These are phyloP conservation scores for Erpobdella octoculata DNA, from an alignment of 2,888 invertebrate species.

Conservation along the genomic window DNA sequence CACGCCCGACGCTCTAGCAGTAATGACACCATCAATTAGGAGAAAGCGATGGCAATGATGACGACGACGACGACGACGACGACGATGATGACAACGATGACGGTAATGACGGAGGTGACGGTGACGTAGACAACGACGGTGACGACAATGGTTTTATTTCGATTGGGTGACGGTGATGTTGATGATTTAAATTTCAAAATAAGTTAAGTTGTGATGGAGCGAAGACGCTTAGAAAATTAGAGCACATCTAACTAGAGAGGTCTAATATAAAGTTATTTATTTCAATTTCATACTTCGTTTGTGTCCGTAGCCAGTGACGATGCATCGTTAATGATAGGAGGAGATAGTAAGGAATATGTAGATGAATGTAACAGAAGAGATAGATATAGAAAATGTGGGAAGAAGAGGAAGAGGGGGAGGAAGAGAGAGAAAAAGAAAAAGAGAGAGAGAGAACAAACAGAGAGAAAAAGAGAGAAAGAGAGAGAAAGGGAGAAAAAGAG, in stretches of 20 bases:
- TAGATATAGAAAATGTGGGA: not conserved
- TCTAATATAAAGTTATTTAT: too few species aligned
- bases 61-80: not conserved
- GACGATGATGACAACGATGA: not conserved
- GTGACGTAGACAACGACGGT: constrained; percentile 11
- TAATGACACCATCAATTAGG: constrained; percentile 12
- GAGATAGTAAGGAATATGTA: not conserved
- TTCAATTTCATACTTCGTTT: too few species aligned
- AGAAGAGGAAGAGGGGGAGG: not conserved
- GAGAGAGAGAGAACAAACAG: not conserved
- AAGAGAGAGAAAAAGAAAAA: not conserved
- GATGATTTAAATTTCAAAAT: not conserved
- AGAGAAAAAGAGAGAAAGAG: too few species aligned
- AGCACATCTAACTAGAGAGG: too few species aligned
- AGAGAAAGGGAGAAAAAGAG: not conserved
- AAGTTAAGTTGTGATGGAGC: not conserved
- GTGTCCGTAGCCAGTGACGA: too few species aligned
- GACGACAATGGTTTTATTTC: constrained; percentile 14
- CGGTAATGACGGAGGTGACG: not conserved
- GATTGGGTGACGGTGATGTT: constrained; percentile 18
- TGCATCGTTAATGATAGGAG: too few species aligned
- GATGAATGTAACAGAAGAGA: not conserved
- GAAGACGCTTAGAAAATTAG: too few species aligned
- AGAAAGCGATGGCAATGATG: not conserved
- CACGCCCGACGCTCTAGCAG: not conserved